These are phyloP conservation scores for Morone saxatilis DNA, from an alignment of 2,113 vertebrate species.

Conservation along the genomic window DNA sequence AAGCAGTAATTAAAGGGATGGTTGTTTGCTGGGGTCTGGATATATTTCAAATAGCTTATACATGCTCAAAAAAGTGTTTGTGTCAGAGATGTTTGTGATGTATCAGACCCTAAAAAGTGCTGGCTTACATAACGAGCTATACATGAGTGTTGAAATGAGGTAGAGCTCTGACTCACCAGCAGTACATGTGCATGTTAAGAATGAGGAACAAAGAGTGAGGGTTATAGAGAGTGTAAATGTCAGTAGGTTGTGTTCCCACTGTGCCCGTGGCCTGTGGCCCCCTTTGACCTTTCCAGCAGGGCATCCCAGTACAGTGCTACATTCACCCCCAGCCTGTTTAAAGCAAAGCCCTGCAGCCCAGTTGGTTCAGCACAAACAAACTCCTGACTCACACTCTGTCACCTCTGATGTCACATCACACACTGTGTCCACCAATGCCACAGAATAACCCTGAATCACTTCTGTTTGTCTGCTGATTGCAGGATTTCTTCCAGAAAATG, in stretches of 20 bases:
- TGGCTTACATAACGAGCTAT: not conserved
- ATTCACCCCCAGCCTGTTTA: conserved; percentile 26
- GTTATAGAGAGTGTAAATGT: conserved; percentile 63
- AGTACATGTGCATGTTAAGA: conserved; percentile 8
- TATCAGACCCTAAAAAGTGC: too few species aligned
- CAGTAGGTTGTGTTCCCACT: conserved; percentile 61
- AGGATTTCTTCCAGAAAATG: conserved; percentile 36
- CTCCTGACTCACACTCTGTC: conserved; percentile 49
- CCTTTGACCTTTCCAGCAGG: conserved; percentile 69
- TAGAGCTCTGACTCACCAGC: not conserved
- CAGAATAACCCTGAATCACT: conserved; percentile 25
- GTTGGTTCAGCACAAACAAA: conserved; percentile 34
- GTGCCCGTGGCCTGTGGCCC: conserved; percentile 53
- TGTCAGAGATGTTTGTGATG: too few species aligned
- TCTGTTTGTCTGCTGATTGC: conserved; percentile 45
- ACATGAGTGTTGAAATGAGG: not conserved
- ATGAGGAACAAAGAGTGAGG: conserved; percentile 17
- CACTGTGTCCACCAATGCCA: conserved; percentile 28
- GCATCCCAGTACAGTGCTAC: conserved; percentile 12
- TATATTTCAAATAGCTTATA: not conserved
- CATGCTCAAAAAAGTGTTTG: too few species aligned
- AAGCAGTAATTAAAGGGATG: not conserved
- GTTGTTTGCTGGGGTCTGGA: too few species aligned
- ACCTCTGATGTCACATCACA: conserved; percentile 46
- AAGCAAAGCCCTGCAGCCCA: conserved; percentile 47